Conservation (phyloP, 2,888 invertebrate genomes). For the Netelia fuscicornis region DNA sequence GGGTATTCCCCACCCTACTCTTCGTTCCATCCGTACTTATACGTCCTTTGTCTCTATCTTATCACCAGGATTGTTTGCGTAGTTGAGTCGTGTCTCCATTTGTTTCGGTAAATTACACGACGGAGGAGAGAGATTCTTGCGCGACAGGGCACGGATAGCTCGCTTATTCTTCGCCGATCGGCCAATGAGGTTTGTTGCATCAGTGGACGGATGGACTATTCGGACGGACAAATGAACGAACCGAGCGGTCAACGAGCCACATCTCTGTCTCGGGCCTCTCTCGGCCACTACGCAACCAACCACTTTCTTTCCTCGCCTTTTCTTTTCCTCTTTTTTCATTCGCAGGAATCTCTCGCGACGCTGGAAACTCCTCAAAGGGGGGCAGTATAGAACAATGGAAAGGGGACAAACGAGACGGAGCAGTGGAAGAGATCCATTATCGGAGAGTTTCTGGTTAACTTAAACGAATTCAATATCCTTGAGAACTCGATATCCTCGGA, state of each 20-base stretch:
- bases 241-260: constrained; percentile 22
- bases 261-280: constrained; percentile 18
- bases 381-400: neutral
- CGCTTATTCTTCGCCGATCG: constrained; percentile 20
- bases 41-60: constrained; percentile 22
- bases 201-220: neutral
- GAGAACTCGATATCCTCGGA: neutral
- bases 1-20: constrained; percentile 39
- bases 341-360: neutral
- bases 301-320: constrained; percentile 24
- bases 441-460: neutral
- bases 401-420: constrained; percentile 11
- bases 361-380: neutral
- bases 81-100: constrained; percentile 78
- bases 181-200: neutral
- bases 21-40: constrained; percentile 34
- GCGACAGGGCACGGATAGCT: neutral
- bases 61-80: constrained; percentile 68
- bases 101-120: constrained; percentile 79
- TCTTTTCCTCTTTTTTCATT: constrained; percentile 23
- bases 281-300: constrained; percentile 3
- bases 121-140: neutral
- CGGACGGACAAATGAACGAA: constrained; percentile 17
- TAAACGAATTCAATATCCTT: constrained; percentile 9
- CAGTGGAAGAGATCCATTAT: constrained; percentile 47